Evolutionary conservation across 1,140 invertebrate species (phyloP).

Genomic region (Macrobrachium rosenbergii): DNA sequence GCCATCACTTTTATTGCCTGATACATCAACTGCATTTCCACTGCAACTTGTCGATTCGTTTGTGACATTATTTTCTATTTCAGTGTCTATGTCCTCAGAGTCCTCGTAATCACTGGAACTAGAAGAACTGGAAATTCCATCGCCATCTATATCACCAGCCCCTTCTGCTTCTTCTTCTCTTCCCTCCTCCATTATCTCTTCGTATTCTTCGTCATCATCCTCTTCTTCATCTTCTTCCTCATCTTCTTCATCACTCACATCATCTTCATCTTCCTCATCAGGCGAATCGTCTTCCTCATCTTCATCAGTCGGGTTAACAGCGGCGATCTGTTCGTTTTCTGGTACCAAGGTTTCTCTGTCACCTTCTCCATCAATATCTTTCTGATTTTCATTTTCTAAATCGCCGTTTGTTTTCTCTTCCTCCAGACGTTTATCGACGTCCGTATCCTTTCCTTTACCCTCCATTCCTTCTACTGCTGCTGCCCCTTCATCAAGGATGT

Average conservation of each 20-base stretch:
- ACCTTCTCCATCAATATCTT: neutral
- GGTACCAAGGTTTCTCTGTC: neutral
- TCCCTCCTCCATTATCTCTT: neutral
- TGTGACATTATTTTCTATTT: slow-evolving; percentile 13
- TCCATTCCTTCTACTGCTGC: slow-evolving; percentile 25
- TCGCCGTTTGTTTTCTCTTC: neutral
- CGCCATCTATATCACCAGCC: neutral
- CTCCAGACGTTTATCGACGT: neutral
- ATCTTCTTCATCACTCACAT: neutral
- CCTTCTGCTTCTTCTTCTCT: neutral
- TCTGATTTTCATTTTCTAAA: neutral
- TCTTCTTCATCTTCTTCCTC: neutral
- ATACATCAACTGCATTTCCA: neutral
- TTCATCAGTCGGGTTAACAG: neutral
- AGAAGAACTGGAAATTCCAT: neutral
- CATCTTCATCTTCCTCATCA: slow-evolving; percentile 9
- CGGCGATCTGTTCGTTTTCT: neutral
- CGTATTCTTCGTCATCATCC: neutral
- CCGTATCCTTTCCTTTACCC: neutral
- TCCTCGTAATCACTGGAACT: slow-evolving; percentile 31
- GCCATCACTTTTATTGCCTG: neutral
- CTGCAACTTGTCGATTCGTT: neutral
- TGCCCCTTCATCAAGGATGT: slow-evolving; percentile 11
- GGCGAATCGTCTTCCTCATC: neutral
- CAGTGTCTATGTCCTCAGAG: slow-evolving; percentile 34